These are phyloP conservation scores for Muntiacus reevesi DNA, from an alignment of 2,113 vertebrate genomes.

Conservation along the genomic window DNA sequence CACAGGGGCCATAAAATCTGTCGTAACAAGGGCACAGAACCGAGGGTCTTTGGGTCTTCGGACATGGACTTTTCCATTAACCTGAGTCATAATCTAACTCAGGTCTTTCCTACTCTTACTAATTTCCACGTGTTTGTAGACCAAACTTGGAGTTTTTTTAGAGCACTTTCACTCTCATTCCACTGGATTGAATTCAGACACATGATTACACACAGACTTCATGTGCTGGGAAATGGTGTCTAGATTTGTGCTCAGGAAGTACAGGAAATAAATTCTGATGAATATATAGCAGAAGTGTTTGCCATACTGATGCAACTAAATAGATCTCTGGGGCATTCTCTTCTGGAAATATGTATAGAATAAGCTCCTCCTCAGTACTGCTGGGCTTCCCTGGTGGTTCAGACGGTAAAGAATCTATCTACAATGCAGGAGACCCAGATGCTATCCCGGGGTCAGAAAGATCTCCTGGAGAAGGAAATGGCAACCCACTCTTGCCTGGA, in stretches of 20 bases:
- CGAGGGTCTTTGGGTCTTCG: background rate
- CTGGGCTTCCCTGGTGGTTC: background rate
- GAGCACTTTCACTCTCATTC: background rate
- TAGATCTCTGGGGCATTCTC: background rate
- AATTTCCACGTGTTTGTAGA: background rate
- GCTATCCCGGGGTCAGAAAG: background rate
- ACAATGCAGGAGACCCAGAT: background rate
- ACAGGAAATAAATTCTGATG: background rate
- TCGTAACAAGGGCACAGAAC: background rate
- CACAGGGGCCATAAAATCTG: background rate
- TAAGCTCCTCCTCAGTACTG: background rate
- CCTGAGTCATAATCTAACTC: background rate
- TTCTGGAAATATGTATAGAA: background rate
- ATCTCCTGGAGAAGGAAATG: background rate
- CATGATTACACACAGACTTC: no score
- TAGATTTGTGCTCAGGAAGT: background rate
- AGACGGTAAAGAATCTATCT: background rate
- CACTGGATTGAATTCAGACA: background rate
- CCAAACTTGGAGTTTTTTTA: background rate
- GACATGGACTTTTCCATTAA: background rate
- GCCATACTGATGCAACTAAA: background rate
- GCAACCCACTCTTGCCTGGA: background rate
- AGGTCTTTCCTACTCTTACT: background rate
- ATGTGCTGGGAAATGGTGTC: background rate
- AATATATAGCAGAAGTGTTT: background rate